Base-by-base conservation (phyloP, 2,888 invertebrate genomes). In the Diarsia rubi region DNA sequence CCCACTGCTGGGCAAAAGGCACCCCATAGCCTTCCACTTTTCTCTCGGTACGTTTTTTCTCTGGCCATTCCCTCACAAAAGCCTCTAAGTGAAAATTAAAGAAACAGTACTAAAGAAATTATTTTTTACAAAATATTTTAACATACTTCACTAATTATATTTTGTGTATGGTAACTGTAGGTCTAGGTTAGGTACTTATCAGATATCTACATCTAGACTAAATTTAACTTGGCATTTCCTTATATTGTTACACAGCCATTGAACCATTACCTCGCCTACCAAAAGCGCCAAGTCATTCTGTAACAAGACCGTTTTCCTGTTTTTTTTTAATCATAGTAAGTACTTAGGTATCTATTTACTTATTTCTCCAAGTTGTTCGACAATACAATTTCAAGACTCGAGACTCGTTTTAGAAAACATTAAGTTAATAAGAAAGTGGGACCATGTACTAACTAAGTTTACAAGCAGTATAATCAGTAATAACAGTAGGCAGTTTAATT, bases 401-500 rank as follows among this genome's bases (percentile, higher is more conserved):
- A 57, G 8, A 57, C 52, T 57, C 44, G 69, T 78, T 74, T 67
- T 27, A 77, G 66, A 77, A 75, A 69, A 69, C 57, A 73, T 73
- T 64, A 68, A 52, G 63, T 73, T 81, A 77, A 66, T 69, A 52
- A 74, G 69, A 78, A 76, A 67, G 44, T 37, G 3, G 62, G 42
- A 19, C 59, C 64, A 44, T 60, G 69, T 69, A 27, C 37, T 42
- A n/a, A n/a, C 57, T 59, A 31, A 59, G 16, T 65, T 63, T 72
- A 24, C 24, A 78, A 21, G 59, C 31, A 71, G 60, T 73, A 31
- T 54, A 75, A 69, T 64, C 57, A 73, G 62, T 72, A 73, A 72
- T 78, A 81, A 82, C 68, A 79, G 82, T 73, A 75, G 75, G 78
- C 66, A 73, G 75, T 81, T 84, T 87, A 88, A 90, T 90, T 88